phyloP scores from a whole-genome alignment of 2,797 vertebrate species.

The Crenuchus spilurus region DNA sequence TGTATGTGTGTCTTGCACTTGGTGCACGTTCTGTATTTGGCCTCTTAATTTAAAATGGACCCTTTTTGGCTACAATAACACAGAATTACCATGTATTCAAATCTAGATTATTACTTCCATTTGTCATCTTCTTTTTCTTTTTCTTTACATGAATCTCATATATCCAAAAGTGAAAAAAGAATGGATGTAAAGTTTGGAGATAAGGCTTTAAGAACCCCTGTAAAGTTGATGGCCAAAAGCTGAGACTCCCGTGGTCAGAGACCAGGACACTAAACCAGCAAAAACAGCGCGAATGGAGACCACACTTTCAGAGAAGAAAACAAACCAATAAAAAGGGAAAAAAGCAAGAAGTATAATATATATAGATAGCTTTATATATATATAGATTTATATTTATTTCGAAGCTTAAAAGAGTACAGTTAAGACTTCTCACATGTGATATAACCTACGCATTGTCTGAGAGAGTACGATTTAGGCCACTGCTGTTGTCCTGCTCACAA shows the following conservation, averaged over 20 bases:
- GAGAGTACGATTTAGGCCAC: slow-evolving; percentile 83
- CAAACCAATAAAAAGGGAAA: slow-evolving; percentile 80
- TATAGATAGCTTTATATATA: slow-evolving; percentile 77
- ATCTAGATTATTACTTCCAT: slow-evolving; percentile 69
- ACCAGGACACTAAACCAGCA: slow-evolving; percentile 43
- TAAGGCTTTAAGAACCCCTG: slow-evolving; percentile 64
- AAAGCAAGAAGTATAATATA: slow-evolving; percentile 54
- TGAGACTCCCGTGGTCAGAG: slow-evolving; percentile 20
- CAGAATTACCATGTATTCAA: slow-evolving; percentile 72
- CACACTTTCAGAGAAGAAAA: slow-evolving; percentile 86
- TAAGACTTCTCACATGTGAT: slow-evolving; percentile 98
- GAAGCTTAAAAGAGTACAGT: slow-evolving; percentile 98
- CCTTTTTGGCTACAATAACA: slow-evolving; percentile 78
- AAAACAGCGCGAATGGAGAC: slow-evolving; percentile 72
- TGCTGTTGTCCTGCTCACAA: slow-evolving; percentile 80
- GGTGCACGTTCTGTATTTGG: slow-evolving; percentile 65
- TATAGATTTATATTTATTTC: slow-evolving; percentile 96
- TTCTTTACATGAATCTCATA: slow-evolving; percentile 71
- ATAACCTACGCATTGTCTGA: slow-evolving; percentile 95
- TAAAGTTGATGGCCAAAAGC: slow-evolving; percentile 43
- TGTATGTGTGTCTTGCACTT: slow-evolving; percentile 56
- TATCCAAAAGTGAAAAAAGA: slow-evolving; percentile 69
- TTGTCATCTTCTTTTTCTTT: slow-evolving; percentile 49
- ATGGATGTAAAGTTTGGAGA: slow-evolving; percentile 63
- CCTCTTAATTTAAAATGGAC: slow-evolving; percentile 63